phyloP scores from a whole-genome alignment of 1,140 invertebrate species.

The Amyelois transitella region DNA sequence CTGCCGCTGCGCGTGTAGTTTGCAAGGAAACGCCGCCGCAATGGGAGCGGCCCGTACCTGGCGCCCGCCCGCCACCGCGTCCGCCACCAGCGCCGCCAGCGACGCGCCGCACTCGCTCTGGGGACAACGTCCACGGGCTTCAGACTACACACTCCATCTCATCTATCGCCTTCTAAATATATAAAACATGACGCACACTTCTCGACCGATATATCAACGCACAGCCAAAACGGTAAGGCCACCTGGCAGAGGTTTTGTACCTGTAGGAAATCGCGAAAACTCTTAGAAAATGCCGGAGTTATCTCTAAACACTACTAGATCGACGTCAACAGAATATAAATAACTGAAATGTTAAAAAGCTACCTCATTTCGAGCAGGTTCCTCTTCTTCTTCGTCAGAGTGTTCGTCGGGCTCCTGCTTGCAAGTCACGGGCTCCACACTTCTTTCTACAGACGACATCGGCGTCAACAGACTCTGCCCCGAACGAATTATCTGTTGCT shows the following conservation, averaged over 20 bases:
- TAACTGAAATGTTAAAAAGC: not conserved
- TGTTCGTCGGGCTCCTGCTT: not conserved
- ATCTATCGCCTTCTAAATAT: not conserved
- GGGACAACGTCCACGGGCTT: not conserved
- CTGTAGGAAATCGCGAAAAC: too few species aligned
- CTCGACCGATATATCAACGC: not conserved
- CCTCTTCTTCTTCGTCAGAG: constrained; percentile 6
- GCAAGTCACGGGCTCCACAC: not conserved
- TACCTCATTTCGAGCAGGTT: constrained; percentile 3
- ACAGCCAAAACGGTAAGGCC: too few species aligned
- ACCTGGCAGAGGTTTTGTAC: too few species aligned
- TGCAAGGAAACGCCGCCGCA: too few species aligned
- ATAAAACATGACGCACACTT: not conserved
- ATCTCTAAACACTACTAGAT: too few species aligned
- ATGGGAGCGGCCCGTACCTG: not conserved
- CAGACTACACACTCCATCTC: not conserved
- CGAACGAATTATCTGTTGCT: constrained; percentile 25
- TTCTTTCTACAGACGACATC: constrained; percentile 17
- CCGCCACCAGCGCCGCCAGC: constrained; percentile 28
- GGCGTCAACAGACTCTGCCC: constrained; percentile 54
- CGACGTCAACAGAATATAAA: too few species aligned
- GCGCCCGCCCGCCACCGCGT: constrained; percentile 16
- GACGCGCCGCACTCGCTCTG: constrained; percentile 18
- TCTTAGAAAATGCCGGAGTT: too few species aligned
- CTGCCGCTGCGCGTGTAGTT: too few species aligned